phyloP scores from a whole-genome alignment of 2,113 vertebrate genomes.

The Marcusenius ussheri region DNA sequence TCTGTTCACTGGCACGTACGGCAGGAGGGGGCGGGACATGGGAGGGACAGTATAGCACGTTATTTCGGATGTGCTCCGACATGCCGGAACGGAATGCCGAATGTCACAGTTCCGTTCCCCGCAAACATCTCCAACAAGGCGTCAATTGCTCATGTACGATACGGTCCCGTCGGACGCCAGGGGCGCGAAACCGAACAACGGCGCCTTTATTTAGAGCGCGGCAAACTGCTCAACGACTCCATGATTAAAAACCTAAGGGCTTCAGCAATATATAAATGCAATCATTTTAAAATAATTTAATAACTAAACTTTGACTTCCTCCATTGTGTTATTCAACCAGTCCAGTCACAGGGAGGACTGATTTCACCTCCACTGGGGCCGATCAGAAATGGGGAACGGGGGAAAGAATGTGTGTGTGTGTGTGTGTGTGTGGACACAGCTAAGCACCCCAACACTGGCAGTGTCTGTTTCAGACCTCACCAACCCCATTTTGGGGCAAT shows the following conservation, averaged over 20 bases:
- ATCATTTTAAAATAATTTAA: not conserved
- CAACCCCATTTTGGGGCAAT: not conserved
- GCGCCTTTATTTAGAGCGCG: not conserved
- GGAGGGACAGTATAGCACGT: not conserved
- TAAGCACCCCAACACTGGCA: not conserved
- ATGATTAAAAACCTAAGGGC: not conserved
- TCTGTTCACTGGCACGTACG: not conserved
- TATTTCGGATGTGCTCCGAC: not conserved
- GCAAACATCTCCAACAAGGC: not conserved
- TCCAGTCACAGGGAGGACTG: not conserved
- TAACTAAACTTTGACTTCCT: not conserved
- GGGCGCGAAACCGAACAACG: rapidly evolving
- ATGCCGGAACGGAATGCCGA: not conserved
- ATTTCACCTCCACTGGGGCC: not conserved
- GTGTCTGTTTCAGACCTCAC: not conserved
- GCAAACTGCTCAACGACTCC: not conserved
- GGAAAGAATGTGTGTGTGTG: not conserved
- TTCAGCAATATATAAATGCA: not conserved
- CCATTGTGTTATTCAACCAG: not conserved
- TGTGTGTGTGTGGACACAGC: not conserved
- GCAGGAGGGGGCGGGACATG: too few species aligned
- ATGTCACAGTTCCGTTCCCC: not conserved
- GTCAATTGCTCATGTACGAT: not conserved
- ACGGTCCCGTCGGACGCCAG: not conserved
- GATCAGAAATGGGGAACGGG: not conserved